A percentile compares a stretch with the other conserved stretches of the same genome.
Conservation (phyloP, 1,140 invertebrate genomes). For the Zaprionus kolodkinae region DNA sequence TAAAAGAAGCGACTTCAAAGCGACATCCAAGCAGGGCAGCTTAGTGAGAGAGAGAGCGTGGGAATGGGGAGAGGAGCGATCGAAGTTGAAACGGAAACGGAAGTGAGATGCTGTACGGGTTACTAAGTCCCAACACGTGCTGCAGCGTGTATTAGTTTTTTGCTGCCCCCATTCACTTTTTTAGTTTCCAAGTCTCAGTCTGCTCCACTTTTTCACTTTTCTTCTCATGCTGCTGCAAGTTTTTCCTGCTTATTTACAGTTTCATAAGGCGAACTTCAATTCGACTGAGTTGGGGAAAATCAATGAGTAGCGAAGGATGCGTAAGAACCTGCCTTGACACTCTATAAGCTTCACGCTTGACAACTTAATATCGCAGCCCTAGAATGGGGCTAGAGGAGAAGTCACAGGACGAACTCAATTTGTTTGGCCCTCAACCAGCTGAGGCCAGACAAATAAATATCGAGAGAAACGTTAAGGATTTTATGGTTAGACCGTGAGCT, state of each 20-base stretch:
- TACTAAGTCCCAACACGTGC: slow-evolving; percentile 52
- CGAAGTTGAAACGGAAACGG: slow-evolving; percentile 24
- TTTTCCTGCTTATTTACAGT: slow-evolving; percentile 29
- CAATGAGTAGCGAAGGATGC: slow-evolving; percentile 30
- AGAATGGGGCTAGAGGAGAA: slow-evolving; percentile 33
- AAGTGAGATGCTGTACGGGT: slow-evolving; percentile 22
- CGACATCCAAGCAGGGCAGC: slow-evolving; percentile 6
- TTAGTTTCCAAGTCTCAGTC: slow-evolving; percentile 12
- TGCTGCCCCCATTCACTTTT: slow-evolving; percentile 18
- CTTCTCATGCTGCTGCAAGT: slow-evolving; percentile 32
- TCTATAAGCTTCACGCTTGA: slow-evolving; percentile 45
- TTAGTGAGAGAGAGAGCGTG: background rate
- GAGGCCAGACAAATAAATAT: slow-evolving; percentile 71
- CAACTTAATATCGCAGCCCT: slow-evolving; percentile 62
- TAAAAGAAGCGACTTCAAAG: slow-evolving; percentile 38
- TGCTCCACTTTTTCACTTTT: slow-evolving; percentile 46
- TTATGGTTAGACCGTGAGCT: slow-evolving; percentile 38
- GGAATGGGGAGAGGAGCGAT: background rate
- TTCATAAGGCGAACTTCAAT: slow-evolving; percentile 31
- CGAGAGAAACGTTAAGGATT: slow-evolving; percentile 64
- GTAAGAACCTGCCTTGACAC: slow-evolving; percentile 17
- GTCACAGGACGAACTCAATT: slow-evolving; percentile 34
- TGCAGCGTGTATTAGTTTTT: slow-evolving; percentile 13
- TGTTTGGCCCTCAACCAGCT: slow-evolving; percentile 63
- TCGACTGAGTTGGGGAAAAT: slow-evolving; percentile 21